phyloP scores from a whole-genome alignment of 2,797 vertebrate genomes.

The Peromyscus eremicus region DNA sequence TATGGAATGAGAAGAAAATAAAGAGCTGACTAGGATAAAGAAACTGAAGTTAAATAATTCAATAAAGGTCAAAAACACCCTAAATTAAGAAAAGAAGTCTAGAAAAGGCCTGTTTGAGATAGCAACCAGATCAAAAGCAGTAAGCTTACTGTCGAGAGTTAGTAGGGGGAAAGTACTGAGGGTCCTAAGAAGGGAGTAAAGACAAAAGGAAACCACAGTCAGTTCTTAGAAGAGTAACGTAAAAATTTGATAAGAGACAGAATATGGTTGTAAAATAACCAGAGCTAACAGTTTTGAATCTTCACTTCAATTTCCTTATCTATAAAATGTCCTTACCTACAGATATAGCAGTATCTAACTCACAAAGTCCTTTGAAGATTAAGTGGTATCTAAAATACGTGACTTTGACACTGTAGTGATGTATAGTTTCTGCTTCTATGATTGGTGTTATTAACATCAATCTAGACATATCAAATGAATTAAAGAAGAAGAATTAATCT shows the following conservation, averaged over 20 bases:
- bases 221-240: slow-evolving; percentile 50
- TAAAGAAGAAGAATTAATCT: slow-evolving; percentile 15
- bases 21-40: not conserved
- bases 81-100: not conserved
- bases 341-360: not conserved
- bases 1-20: not conserved
- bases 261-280: not conserved
- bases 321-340: slow-evolving; percentile 52
- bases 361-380: slow-evolving; percentile 9
- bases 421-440: not conserved
- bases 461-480: slow-evolving; percentile 10
- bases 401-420: not conserved
- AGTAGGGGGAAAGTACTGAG: not conserved
- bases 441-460: slow-evolving; percentile 38
- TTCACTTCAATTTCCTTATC: slow-evolving; percentile 17
- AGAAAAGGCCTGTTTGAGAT: not conserved
- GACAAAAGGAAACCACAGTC: slow-evolving; percentile 28
- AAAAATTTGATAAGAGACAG: slow-evolving; percentile 61
- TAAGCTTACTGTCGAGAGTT: not conserved
- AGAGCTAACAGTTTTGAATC: slow-evolving; percentile 31
- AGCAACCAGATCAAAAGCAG: slow-evolving; percentile 20
- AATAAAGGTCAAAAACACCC: not conserved
- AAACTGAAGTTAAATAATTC: slow-evolving; percentile 19
- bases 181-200: not conserved
- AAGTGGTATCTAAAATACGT: not conserved